Evolutionary conservation across 2,113 vertebrate genomes (phyloP), one percentile per base, ranked within the genome.

Genomic region (Chaetodon auriga): DNA sequence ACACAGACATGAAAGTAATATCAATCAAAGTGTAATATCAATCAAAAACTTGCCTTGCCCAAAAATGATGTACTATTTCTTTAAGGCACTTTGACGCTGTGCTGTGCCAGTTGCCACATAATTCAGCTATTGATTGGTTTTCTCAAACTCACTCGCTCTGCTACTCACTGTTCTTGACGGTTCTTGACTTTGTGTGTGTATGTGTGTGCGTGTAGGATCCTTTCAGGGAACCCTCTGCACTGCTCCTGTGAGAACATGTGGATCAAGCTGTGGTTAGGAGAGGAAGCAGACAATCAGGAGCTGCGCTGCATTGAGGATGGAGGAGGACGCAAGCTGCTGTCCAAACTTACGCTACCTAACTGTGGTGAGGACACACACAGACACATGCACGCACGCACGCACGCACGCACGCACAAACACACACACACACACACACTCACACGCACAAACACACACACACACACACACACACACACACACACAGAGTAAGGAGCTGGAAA

Each of bases 171-270:
- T 61, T 65, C 46, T 69, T 72, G 16, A 55, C 14, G 0, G 55
- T 72, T 85, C 43, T 16, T 73, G 43, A 77, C 68, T 46, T 21
- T 64, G 65, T 75, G 49, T 57, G 72, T 49, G 70, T 75, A 64
- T 57, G 73, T 77, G 58, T 80, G 57, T 65, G 45, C 62, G 45
- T 87, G 23, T 74, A 99, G 98, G 87, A 93, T 97, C 92, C 85
- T 99, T 90, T 90, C 94, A 74, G 97, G 96, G 73, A 99, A 99
- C 93, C 97, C 97, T 4, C 96, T 99, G 88, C 96, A 95, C 61
- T 99, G 98, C 83, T 97, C 97, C 77, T 99, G 98, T 95, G 97
- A 98, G 82, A 97, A 99, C 92, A 96, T 98, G 96, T 99, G 98
- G 98, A 96, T 99, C 94, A 98, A 98, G 91, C 96, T 97, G 85